These are phyloP conservation scores for Periparus ater DNA, from an alignment of 2,797 vertebrate genomes.

Conservation along the genomic window DNA sequence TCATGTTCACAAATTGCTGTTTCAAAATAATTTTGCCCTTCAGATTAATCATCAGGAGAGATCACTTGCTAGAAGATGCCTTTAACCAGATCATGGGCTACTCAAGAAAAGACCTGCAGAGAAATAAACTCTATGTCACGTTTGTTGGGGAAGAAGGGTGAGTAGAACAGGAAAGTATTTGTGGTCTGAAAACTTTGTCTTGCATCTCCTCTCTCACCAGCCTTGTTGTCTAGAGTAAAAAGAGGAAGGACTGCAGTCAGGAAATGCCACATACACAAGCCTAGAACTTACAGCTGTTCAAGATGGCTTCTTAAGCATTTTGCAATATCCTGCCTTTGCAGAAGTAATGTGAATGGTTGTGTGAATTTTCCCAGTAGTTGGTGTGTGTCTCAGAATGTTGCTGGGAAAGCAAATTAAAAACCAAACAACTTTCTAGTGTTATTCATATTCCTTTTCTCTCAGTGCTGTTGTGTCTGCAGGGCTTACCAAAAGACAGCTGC, in stretches of 20 bases:
- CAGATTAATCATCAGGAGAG: slow-evolving; percentile 96
- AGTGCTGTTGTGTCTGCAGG: not conserved
- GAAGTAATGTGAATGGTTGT: not conserved
- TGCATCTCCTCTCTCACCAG: slow-evolving; percentile 44
- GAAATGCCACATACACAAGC: slow-evolving; percentile 58
- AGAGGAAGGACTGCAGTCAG: slow-evolving; percentile 70
- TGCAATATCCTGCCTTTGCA: slow-evolving; percentile 15
- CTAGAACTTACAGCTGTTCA: slow-evolving; percentile 56
- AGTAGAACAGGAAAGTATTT: slow-evolving; percentile 74
- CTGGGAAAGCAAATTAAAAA: not conserved
- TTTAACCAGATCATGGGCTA: slow-evolving; percentile 99
- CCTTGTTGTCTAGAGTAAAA: slow-evolving; percentile 56
- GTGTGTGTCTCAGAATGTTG: not conserved
- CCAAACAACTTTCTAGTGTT: not conserved
- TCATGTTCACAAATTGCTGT: not conserved
- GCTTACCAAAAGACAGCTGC: not conserved
- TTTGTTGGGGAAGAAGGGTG: slow-evolving; percentile 98
- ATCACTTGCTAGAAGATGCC: slow-evolving; percentile 95
- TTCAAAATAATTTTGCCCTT: slow-evolving; percentile 38
- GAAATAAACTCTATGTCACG: slow-evolving; percentile 95
- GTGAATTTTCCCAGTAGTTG: slow-evolving; percentile 3
- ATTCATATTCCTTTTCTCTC: not conserved
- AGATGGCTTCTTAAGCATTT: slow-evolving; percentile 23
- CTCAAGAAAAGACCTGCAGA: slow-evolving; percentile 95
- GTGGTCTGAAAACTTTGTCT: not conserved